These are phyloP conservation scores for Pungitius pungitius DNA, from an alignment of 2,113 vertebrate genomes.

Conservation along the genomic window DNA sequence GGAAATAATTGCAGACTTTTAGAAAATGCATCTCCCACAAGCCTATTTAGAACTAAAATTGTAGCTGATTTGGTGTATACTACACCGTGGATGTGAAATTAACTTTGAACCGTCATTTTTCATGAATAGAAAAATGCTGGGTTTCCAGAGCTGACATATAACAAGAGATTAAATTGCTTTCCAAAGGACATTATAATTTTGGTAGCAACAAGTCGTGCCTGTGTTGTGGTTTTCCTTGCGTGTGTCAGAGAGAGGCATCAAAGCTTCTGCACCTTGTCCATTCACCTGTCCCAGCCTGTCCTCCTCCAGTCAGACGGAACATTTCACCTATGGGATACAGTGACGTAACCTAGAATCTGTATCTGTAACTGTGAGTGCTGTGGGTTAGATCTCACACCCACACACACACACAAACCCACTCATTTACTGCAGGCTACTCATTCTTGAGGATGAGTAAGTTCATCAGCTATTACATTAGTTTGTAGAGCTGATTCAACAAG, in stretches of 20 bases:
- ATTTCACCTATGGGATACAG: slow-evolving; percentile 39
- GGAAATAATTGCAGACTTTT: background rate
- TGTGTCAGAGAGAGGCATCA: slow-evolving; percentile 46
- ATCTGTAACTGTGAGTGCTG: slow-evolving; percentile 6
- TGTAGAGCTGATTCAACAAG: background rate
- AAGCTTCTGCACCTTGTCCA: slow-evolving; percentile 23
- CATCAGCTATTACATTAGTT: background rate
- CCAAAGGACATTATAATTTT: background rate
- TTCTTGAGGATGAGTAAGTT: slow-evolving; percentile 20
- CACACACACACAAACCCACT: background rate
- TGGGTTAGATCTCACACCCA: slow-evolving; percentile 2
- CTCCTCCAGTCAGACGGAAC: slow-evolving; percentile 56
- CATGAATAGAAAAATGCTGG: background rate
- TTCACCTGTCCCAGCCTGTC: slow-evolving; percentile 54
- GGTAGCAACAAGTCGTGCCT: slow-evolving; percentile 10
- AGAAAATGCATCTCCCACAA: background rate
- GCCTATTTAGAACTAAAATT: background rate
- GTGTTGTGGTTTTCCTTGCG: slow-evolving; percentile 30
- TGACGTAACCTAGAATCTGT: slow-evolving; percentile 28
- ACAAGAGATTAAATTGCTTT: slow-evolving; percentile 20
- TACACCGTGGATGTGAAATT: no score
- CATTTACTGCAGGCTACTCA: slow-evolving; percentile 31
- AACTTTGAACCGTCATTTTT: background rate
- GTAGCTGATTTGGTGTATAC: background rate
- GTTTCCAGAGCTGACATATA: background rate